Conservation (phyloP, 2,888 invertebrate species). For the Pinctada fucata region DNA sequence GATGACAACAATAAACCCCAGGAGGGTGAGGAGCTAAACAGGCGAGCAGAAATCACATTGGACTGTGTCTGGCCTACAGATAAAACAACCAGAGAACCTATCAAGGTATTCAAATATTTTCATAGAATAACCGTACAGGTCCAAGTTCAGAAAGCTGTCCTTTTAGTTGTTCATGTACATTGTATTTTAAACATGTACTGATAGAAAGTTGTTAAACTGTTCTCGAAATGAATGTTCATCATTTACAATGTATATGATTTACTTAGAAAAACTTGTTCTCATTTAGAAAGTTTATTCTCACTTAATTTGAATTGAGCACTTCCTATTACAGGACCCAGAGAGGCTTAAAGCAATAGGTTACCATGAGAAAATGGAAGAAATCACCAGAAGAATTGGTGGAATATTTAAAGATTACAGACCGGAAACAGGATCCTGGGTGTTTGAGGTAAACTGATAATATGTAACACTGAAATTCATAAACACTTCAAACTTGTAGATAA, state of each 20-base stretch:
- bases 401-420: conserved; percentile 96
- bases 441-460: conserved; percentile 81
- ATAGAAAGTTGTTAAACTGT: too few relatives aligned
- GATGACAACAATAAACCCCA: conserved; percentile 92
- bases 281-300: too few relatives aligned
- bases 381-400: conserved; percentile 91
- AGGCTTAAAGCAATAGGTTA: conserved; percentile 89
- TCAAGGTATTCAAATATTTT: conserved; percentile 80
- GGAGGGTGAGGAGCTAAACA: conserved; percentile 91
- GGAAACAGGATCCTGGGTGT: conserved; percentile 98
- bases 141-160: too few relatives aligned
- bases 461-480: too few relatives aligned
- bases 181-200: too few relatives aligned
- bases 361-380: conserved; percentile 88
- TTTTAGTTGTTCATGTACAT: too few relatives aligned
- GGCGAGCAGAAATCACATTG: conserved; percentile 90
- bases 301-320: too few relatives aligned
- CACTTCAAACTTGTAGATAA: too few relatives aligned
- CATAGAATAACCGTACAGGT: too few relatives aligned
- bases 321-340: conserved; percentile 80
- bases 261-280: too few relatives aligned
- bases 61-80: conserved; percentile 96
- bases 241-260: too few relatives aligned
- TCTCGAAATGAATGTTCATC: too few relatives aligned
- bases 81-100: conserved; percentile 86